Percentiles rank a stretch among this genome's conserved stretches.
These are phyloP conservation scores for Desmodus rotundus DNA, from an alignment of 2,113 vertebrate species.

Conservation along the genomic window DNA sequence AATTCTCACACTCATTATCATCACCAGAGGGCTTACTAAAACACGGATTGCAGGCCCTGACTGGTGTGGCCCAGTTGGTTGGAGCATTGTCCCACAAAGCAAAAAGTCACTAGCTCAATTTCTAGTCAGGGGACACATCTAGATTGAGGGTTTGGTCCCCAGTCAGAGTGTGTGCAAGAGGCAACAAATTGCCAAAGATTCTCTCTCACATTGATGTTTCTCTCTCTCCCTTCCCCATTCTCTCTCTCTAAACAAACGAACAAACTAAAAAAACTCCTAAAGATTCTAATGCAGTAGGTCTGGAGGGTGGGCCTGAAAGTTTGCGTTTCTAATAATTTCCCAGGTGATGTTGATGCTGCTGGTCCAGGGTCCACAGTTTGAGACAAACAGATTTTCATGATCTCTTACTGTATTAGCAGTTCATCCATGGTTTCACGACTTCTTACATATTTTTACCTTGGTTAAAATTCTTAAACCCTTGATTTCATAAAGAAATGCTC, in stretches of 20 bases:
- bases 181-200: no score
- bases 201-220: no score
- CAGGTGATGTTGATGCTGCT: accelerated
- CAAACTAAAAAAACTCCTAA: background rate
- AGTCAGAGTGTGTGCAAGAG: no score
- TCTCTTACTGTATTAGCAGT: background rate
- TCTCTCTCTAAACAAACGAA: no score
- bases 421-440: background rate
- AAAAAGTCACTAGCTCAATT: no score
- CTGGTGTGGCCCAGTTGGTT: no score
- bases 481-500: background rate
- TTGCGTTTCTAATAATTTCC: background rate
- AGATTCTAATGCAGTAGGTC: background rate
- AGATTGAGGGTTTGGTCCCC: no score
- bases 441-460: background rate
- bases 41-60: no score
- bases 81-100: no score
- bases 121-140: no score
- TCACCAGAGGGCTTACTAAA: background rate
- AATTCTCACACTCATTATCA: accelerated
- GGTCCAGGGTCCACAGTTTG: background rate
- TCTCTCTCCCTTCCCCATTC: no score
- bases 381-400: accelerated
- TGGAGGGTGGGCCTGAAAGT: no score
- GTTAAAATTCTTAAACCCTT: background rate